A percentile compares a stretch with the other conserved stretches of the same genome.
These are phyloP conservation scores for Synanthedon formicaeformis DNA, from an alignment of 2,888 invertebrate species.

Conservation along the genomic window DNA sequence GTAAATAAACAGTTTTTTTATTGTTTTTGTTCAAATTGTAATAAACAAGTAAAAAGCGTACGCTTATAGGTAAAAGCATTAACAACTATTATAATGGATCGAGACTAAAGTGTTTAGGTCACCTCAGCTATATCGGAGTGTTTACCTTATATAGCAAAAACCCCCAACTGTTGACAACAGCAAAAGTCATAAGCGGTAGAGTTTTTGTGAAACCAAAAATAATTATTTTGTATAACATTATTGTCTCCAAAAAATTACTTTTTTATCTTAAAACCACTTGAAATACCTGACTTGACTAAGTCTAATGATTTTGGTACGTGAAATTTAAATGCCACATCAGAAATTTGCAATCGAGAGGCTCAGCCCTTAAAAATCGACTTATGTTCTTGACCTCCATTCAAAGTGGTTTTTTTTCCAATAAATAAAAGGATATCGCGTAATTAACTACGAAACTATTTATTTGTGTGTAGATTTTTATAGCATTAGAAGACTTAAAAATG, in stretches of 20 bases:
- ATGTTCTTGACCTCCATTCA: no score
- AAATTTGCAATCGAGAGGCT: no score
- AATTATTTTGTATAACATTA: neutral
- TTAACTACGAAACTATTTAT: no score
- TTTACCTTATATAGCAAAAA: constrained; percentile 31
- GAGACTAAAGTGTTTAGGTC: constrained; percentile 21
- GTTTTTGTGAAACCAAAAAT: neutral
- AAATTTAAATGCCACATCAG: no score
- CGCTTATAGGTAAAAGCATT: neutral
- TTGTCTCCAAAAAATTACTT: neutral
- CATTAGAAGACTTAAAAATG: no score
- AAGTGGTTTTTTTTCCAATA: no score
- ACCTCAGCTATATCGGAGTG: constrained; percentile 20
- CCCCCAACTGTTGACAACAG: constrained; percentile 10
- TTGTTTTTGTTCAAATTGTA: neutral
- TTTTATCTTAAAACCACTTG: neutral
- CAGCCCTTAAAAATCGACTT: no score
- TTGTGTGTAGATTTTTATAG: no score
- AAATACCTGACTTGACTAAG: neutral
- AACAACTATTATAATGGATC: neutral
- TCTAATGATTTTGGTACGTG: neutral
- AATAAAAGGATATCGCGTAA: no score
- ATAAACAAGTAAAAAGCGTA: neutral
- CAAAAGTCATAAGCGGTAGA: constrained; percentile 5
- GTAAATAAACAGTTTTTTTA: neutral